Conservation (phyloP, 2,113 vertebrate genomes). For the Thinocorus orbignyianus region DNA sequence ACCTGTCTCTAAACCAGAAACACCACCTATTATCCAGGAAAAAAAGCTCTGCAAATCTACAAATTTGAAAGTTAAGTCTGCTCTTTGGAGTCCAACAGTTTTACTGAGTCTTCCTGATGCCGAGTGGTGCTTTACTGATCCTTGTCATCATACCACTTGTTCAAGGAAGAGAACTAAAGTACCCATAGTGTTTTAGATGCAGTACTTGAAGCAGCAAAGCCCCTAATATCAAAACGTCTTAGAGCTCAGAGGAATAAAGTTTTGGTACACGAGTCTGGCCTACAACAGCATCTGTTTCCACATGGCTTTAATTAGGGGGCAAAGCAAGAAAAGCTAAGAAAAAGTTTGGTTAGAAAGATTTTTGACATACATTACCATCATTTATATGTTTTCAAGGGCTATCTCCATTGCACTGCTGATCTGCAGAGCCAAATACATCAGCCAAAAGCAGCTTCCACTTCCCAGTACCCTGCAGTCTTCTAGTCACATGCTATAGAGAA, state of each 20-base stretch:
- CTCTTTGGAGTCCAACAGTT: neutral
- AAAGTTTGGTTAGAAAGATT: neutral
- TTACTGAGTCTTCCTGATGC: neutral
- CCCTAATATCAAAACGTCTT: neutral
- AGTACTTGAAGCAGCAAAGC: neutral
- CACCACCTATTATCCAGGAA: neutral
- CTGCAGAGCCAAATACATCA: neutral
- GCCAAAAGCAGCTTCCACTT: neutral
- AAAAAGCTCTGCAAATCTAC: neutral
- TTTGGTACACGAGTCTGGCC: neutral
- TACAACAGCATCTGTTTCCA: neutral
- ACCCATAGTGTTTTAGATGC: neutral
- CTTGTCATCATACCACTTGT: neutral
- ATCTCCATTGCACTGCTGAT: neutral
- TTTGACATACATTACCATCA: neutral
- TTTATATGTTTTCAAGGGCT: neutral
- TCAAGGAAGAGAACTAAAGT: neutral
- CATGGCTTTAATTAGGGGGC: neutral
- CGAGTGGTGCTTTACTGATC: neutral
- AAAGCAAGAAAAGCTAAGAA: neutral
- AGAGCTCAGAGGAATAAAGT: neutral
- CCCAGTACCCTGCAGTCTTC: neutral
- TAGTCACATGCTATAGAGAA: accelerated
- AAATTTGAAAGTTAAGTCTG: neutral
- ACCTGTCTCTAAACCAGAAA: neutral